Evolutionary conservation across 2,797 vertebrate genomes (phyloP), one percentile per base, ranked within the genome.

Genomic region (Acanthurus lineatus): DNA sequence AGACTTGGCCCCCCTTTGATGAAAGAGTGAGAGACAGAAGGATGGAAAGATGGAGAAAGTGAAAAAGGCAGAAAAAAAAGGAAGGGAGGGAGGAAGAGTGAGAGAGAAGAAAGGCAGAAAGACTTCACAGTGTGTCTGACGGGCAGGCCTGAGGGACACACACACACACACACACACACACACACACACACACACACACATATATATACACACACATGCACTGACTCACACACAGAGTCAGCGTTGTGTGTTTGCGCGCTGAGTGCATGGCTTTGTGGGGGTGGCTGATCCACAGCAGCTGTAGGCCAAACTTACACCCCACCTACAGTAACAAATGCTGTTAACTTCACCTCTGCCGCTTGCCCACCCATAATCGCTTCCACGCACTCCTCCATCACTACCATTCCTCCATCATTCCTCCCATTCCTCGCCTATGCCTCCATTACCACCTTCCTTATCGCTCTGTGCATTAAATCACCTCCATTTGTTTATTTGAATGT

Each of bases 401-500:
- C 67, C 38, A 25, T 81, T 77, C 73, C 61, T 60, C 65, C 72
- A 28, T 72, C 84, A 9, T 65, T 87, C 71, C 76, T 67, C 69
- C 51, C 45, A 60, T 75, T 76, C 79, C 52, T 84, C 72, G 73
- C 72, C 51, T 48, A 58, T 80, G 66, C 89, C 89, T 81, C 89
- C 87, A 92, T 91, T 89, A 93, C 87, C 87, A 87, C 84, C 88
- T 83, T 69, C 82, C 89, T 92, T 90, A 92, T 92, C 86, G 61
- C 84, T 16, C 69, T 77, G 84, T 74, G 87, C 88, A 84, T 94
- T 93, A 93, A 95, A 94, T 94, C 93, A 92, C 89, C 86, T 83
- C 88, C 79, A 90, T 94, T 94, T 93, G 92, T 95, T 94, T 92
- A 86, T 94, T 88, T 81, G 88, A 92, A 90, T 72, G 88, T 87